Conservation (phyloP, 2,888 invertebrate species). For the Cantharis rufa region DNA sequence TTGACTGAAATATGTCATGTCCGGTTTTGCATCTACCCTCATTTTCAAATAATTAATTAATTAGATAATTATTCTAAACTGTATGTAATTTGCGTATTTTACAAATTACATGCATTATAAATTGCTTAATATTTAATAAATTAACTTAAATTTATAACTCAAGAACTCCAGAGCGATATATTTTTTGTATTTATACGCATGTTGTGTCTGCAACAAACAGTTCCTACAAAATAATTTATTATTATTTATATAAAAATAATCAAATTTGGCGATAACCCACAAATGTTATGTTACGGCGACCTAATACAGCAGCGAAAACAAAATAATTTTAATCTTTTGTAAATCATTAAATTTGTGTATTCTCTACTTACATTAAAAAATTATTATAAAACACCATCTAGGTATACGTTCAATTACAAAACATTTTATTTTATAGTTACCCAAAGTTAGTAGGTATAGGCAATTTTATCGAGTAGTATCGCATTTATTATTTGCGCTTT, state of each 20-base stretch:
- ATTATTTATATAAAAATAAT: not conserved
- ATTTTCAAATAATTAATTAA: too few species aligned
- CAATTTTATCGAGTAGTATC: slow-evolving; percentile 18
- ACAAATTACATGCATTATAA: too few species aligned
- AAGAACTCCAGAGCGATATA: not conserved
- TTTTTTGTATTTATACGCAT: not conserved
- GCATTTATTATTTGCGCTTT: slow-evolving; percentile 16
- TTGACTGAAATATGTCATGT: too few species aligned
- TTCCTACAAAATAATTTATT: not conserved
- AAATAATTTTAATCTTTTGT: not conserved
- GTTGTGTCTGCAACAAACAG: not conserved
- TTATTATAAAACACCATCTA: not conserved
- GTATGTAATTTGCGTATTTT: too few species aligned
- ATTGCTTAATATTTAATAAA: too few species aligned
- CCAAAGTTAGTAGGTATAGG: slow-evolving; percentile 1
- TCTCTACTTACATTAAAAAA: not conserved
- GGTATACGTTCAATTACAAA: not conserved
- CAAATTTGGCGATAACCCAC: not conserved
- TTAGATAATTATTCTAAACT: too few species aligned
- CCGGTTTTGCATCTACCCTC: too few species aligned
- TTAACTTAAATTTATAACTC: too few species aligned
- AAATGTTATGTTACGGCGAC: not conserved
- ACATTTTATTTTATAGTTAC: not conserved
- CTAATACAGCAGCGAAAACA: not conserved
- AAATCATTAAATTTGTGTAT: not conserved